phyloP scores from a whole-genome alignment of 2,888 invertebrate species.

The Tiliacea citrago region DNA sequence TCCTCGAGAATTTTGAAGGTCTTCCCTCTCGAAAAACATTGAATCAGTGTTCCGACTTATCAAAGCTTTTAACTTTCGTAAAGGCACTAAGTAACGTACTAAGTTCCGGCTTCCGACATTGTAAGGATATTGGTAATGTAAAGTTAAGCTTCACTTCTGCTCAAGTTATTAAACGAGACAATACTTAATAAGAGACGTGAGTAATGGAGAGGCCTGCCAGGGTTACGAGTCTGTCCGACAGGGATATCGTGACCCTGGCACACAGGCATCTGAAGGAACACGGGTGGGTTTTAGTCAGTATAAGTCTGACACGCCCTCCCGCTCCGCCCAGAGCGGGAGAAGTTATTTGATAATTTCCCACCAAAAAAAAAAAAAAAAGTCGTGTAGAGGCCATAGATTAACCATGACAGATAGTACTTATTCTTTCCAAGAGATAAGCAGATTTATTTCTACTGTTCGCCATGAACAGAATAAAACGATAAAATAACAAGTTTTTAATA shows the following conservation, averaged over 20 bases:
- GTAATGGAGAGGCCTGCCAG: conserved; percentile 1
- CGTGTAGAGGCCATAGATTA: not conserved
- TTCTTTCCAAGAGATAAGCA: not conserved
- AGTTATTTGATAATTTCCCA: too few species aligned
- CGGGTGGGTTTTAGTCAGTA: too few species aligned
- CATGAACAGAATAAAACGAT: not conserved
- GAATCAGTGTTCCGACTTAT: conserved; percentile 6
- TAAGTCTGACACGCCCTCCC: too few species aligned
- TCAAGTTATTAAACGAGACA: conserved; percentile 10
- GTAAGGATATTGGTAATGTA: conserved; percentile 37
- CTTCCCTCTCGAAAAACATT: not conserved
- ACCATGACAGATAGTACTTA: not conserved
- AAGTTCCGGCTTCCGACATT: conserved; percentile 51
- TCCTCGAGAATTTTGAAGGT: conserved; percentile 15
- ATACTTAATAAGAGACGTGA: conserved; percentile 14
- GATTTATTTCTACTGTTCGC: not conserved
- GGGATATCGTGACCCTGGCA: too few species aligned
- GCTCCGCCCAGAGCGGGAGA: too few species aligned
- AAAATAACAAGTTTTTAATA: not conserved
- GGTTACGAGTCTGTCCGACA: too few species aligned
- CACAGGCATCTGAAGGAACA: too few species aligned
- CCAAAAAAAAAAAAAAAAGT: too few species aligned
- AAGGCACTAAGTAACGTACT: not conserved
- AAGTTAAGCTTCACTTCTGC: conserved; percentile 23
- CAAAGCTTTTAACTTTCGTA: conserved; percentile 8